Conservation (phyloP, 2,113 vertebrate species). For the Tragelaphus scriptus region DNA sequence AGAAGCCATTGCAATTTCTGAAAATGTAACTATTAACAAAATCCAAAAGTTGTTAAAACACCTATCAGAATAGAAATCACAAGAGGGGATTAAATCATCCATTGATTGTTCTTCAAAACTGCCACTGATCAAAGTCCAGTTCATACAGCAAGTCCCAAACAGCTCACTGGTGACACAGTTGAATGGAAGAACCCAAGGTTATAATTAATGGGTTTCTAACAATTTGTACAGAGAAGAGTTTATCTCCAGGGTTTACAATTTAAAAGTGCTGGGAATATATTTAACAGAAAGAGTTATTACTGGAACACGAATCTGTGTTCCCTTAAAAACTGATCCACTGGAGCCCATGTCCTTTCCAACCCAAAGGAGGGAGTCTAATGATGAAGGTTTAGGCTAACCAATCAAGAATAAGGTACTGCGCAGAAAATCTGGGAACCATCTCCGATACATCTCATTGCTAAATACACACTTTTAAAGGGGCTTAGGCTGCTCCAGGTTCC, state of each 20-base stretch:
- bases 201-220: conserved; percentile 23
- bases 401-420: not conserved
- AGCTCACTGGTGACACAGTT: conserved; percentile 24
- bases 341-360: not conserved
- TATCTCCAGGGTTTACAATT: not conserved
- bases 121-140: conserved; percentile 30
- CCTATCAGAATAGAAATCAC: conserved; percentile 48
- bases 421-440: not conserved
- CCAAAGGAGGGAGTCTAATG: not conserved
- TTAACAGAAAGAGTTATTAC: not conserved
- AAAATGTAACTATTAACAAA: conserved; percentile 45
- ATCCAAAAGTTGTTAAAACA: conserved; percentile 49
- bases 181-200: conserved; percentile 28
- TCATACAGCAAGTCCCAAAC: conserved; percentile 41
- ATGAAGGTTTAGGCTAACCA: not conserved
- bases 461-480: not conserved
- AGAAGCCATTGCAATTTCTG: not conserved
- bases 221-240: conserved; percentile 28
- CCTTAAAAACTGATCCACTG: not conserved
- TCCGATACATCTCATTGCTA: not conserved
- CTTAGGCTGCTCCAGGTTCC: not conserved
- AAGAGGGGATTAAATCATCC: conserved; percentile 42
- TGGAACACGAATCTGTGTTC: not conserved
- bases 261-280: not conserved
- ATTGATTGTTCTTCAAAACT: conserved; percentile 39